Percentiles rank a stretch among this genome's conserved stretches.
phyloP scores from a whole-genome alignment of 2,797 vertebrate genomes.

The Streptopelia turtur region DNA sequence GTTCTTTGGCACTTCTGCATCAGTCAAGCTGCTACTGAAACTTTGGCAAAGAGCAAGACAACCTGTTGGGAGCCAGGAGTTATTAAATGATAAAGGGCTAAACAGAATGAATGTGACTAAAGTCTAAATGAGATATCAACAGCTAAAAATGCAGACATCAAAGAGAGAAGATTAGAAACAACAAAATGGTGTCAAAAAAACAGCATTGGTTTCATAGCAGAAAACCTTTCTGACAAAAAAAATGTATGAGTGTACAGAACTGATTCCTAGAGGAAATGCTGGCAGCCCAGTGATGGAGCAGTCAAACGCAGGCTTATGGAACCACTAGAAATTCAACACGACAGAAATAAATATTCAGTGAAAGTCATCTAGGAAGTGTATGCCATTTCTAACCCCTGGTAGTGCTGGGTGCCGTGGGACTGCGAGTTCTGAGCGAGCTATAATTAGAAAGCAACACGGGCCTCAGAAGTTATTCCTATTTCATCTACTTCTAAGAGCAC shows the following conservation, averaged over 20 bases:
- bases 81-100: not conserved
- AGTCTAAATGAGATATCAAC: not conserved
- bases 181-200: not conserved
- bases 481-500: not conserved
- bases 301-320: not conserved
- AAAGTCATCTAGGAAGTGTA: not conserved
- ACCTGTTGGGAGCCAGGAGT: not conserved
- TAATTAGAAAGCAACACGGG: conserved; percentile 25
- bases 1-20: not conserved
- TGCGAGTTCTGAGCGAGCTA: not conserved
- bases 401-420: not conserved
- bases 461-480: conserved; percentile 1
- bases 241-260: not conserved
- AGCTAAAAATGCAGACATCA: not conserved
- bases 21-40: not conserved
- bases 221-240: not conserved
- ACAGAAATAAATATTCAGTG: not conserved
- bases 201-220: not conserved
- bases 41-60: not conserved
- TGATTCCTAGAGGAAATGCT: not conserved
- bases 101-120: not conserved
- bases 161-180: not conserved
- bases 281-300: not conserved
- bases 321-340: not conserved
- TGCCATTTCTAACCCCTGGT: not conserved